Evolutionary conservation across 2,113 vertebrate species (phyloP), one percentile per base, ranked within the genome.

Genomic region (Entelurus aequoreus): DNA sequence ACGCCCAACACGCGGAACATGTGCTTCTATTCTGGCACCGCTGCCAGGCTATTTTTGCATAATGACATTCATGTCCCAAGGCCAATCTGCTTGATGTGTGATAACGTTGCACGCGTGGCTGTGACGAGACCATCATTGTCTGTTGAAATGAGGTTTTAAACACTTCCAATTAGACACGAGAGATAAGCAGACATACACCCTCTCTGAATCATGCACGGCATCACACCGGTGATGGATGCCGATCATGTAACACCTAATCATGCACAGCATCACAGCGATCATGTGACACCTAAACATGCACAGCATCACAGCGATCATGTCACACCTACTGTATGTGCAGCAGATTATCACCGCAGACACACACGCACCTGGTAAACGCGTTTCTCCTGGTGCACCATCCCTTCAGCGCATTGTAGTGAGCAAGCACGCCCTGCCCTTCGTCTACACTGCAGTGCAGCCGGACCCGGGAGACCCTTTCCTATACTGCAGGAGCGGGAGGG

Each of bases 301-400:
- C 28, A 28, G 28, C 28, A 28, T 28, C 28, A 28, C 28, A 28
- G 28, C 3, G 28, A 28, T 28, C 28, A 28, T 28, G 3, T 53
- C 6, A 55, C 14, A 28, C 28, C 4, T 28, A 28, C 28, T 28
- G 28, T 28, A 19, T 19, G 28, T 28, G 28, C 28, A 28, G 28
- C 28, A 28, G 28, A 28, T 28, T 28, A 62, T 60, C 35, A 0
- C 44, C 7, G 54, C 49, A 48, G 37, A 49, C 28, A 61, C n/a
- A 49, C 66, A 86, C 89, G 86, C 84, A 91, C 90, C 90, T 91
- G 90, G 81, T 91, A 91, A 85, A 90, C 57, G 63, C 86, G 89
- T 90, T 91, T 91, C 77, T 91, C 90, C 76, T 90, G 89, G 77
- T 91, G 90, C 71, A 91, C 90, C 90, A 91, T 91, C 84, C 10